Base-by-base conservation (phyloP, 2,888 invertebrate genomes). In the Nomada goodeniana region DNA sequence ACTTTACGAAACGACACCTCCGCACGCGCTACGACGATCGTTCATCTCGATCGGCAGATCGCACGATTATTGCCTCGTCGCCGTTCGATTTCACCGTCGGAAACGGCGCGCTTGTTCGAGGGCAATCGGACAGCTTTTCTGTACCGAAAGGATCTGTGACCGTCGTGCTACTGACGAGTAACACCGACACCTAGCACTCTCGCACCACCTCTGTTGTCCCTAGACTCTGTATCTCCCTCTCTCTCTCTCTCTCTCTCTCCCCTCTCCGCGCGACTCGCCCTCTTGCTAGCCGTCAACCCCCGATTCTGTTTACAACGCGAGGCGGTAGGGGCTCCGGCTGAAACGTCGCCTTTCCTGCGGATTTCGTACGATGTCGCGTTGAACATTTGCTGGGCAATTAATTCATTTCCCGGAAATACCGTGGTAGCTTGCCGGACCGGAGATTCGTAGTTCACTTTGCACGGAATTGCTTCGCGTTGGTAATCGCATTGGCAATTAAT, bases 81-180 rank as follows among this genome's bases (percentile, higher is more conserved):
- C 7, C n/a, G 26, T 13, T 70, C 29, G 10, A 50, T 60, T 5
- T 2, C 29, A 15, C 15, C 2, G 23, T 13, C 2, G 2, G 13
- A 36, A 15, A 1, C 52, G 44, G 26, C 20, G 52, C 1, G 2
- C 47, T 15, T 18, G 65, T 2, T 3, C 23, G 20, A 2, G 29
- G 42, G 15, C 13, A 65, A 47, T 71, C 60, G n/a, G 68, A 1
- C 57, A 20, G 73, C 61, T 72, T 64, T 63, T 76, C 36, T 44
- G 80, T 68, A 72, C 81, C 71, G 80, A 76, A 67, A 82, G 80
- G 82, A 80, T 80, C 82, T 80, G 81, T 76, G 82, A 76, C 76
- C 64, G 80, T 64, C 57, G 80, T 76, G 80, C 82, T 68, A 80
- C 80, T 82, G 81, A 36, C 80, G 80, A 74, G 60, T 69, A 74